Evolutionary conservation across 2,797 vertebrate species (phyloP).

Genomic region (Triplophysa yarkandensis): DNA sequence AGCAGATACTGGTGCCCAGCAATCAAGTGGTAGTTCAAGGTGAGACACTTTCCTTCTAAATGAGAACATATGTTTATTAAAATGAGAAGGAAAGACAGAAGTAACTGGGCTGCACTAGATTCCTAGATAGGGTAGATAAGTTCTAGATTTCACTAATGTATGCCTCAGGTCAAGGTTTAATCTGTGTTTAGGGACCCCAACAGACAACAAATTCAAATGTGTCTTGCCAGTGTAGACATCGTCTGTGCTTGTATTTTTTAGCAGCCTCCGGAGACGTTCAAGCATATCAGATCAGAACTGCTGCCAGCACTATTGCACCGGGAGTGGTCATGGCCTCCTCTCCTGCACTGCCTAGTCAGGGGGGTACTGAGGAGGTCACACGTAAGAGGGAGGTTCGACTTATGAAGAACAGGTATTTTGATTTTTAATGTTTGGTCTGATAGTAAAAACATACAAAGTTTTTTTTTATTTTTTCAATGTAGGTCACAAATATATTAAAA

Average conservation of each 20-base stretch:
- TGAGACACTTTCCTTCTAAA: constrained; percentile 59
- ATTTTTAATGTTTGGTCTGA: background rate
- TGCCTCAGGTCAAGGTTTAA: background rate
- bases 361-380: constrained; percentile 91
- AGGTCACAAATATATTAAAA: background rate
- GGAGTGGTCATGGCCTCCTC: constrained; percentile 97
- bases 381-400: constrained; percentile 97
- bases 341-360: constrained; percentile 83
- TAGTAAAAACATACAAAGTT: background rate
- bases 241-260: constrained; percentile 53
- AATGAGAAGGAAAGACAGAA: background rate
- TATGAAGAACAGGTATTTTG: constrained; percentile 95
- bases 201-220: background rate
- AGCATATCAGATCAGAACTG: constrained; percentile 97
- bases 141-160: background rate
- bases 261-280: constrained; percentile 97
- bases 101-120: background rate
- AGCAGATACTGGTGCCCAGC: constrained; percentile 98
- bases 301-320: constrained; percentile 88
- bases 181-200: constrained; percentile 17
- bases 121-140: background rate
- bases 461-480: background rate
- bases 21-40: constrained; percentile 99
- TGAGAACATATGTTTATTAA: background rate
- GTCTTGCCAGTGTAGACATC: background rate